Base-by-base conservation (phyloP, 2,113 vertebrate genomes). In the Serinus canaria region DNA sequence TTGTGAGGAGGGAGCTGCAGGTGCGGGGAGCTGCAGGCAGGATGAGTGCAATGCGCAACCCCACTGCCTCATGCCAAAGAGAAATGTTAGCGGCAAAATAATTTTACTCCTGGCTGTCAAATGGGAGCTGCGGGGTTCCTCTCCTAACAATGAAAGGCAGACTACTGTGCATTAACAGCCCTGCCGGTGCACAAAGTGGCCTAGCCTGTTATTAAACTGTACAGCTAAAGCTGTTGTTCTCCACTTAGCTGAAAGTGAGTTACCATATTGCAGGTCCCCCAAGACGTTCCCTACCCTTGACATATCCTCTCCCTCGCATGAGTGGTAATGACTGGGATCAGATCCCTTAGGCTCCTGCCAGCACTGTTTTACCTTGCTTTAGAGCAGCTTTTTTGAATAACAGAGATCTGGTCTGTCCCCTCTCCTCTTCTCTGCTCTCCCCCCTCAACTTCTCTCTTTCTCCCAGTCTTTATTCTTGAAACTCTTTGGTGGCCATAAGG, bases 151-250 rank as follows among this genome's bases (percentile, higher is more conserved):
- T 90, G 93, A 93, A 88, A 93, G 92, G 90, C 95, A 87, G 86
- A 90, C 93, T 90, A 95, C 96, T 93, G 88, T 94, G 92, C 93
- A 92, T 96, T 94, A 96, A 93, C 90, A 94, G 93, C 93, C 88
- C 94, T 97, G 95, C 94, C 92, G 19, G 88, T 86, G 88, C 94
- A 92, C 93, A 78, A 60, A 96, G 94, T 95, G 80, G 93, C 92
- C 93, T 79, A 94, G 95, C 86, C 96, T 94, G 83, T 95, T 97
- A 96, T 97, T 96, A 95, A 93, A 92, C 90, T 87, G 93, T 95
- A 96, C 96, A 96, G 85, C 94, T 96, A 94, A 96, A 97, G 93
- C 93, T 96, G 93, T 90, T 96, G 93, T 95, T 96, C 93, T 96
- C 93, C 92, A 95, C 93, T 97, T 96, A 96, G 94, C 95, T 96